Base-by-base conservation (phyloP, 2,113 vertebrate species). In the Henicopernis longicauda region DNA sequence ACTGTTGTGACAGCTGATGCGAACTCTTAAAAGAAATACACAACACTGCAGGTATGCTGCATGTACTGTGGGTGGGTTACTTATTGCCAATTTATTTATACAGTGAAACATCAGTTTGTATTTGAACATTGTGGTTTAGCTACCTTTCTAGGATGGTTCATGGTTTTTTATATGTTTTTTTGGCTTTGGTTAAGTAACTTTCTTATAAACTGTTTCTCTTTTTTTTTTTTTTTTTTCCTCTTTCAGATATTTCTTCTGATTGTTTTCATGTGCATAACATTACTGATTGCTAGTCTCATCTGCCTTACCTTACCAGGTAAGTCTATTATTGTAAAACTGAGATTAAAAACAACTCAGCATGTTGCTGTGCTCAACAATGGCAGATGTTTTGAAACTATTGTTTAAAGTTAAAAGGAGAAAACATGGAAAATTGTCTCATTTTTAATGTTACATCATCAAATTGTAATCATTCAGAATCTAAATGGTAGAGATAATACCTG, bases 281-380 rank as follows among this genome's bases (percentile, higher is more conserved):
- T 99, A 95, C 98, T 99, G 95, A 98, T 99, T 65, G 99, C 99
- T 96, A 99, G 99, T 98, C 98, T 99, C 98, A 98, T 99, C 97
- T 99, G 99, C 97, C 98, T 99, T 96, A 99, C 99, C 31, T 98
- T 99, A 88, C 99, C 99, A 99, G 99, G 99, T 99, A 96, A 97
- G 98, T 97, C 31, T 59, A 3, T 67, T 66, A 25, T 0, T 10
- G 40, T 71, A 58, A 81, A 66, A 72, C 31, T 71, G 1, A 4
- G 1, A 34, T 61, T 62, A 74, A 89, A 89, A 92, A 22, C 29
- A 55, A 14, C 27, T 63, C 16, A 10, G 19, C 38, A 13, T 50
- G 29, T 59, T 86, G 55, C 25, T 18, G 4, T 74, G 31, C 16
- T 87, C 34, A 83, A 16, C 13, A 22, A 20, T 34, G 40, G 31